These are phyloP conservation scores for Pyrrhia umbra DNA, from an alignment of 2,888 invertebrate genomes.

Conservation along the genomic window DNA sequence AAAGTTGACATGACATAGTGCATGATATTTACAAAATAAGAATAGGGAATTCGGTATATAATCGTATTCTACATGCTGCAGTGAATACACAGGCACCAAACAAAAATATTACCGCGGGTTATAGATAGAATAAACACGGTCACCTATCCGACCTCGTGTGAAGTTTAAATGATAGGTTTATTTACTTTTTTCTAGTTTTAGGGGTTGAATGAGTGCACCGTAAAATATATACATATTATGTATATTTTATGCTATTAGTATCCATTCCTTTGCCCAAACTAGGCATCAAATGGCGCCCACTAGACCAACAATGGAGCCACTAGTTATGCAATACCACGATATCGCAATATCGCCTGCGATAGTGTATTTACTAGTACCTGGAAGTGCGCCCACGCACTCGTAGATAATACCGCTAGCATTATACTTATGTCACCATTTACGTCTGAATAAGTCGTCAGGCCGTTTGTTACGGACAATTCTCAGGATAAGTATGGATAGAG, in stretches of 20 bases:
- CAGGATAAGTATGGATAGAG: constrained; percentile 22
- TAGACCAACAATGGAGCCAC: neutral
- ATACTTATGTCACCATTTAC: constrained; percentile 17
- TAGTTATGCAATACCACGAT: neutral
- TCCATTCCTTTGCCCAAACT: neutral
- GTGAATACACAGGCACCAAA: too few relatives aligned
- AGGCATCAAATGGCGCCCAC: neutral
- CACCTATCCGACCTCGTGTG: too few relatives aligned
- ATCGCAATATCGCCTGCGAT: constrained; percentile 10
- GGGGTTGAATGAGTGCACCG: too few relatives aligned
- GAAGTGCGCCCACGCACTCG: constrained; percentile 18
- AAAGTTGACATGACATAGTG: neutral
- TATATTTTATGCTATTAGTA: neutral
- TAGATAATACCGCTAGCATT: constrained; percentile 4
- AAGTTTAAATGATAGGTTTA: too few relatives aligned
- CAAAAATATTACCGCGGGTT: too few relatives aligned
- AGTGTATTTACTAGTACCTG: neutral
- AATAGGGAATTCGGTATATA: neutral
- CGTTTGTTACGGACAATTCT: constrained; percentile 13
- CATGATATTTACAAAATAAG: neutral
- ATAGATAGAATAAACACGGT: too few relatives aligned
- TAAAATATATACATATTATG: too few relatives aligned
- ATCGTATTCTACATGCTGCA: too few relatives aligned
- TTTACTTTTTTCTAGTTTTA: too few relatives aligned
- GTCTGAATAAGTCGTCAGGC: constrained; percentile 28